phyloP scores from a whole-genome alignment of 2,113 vertebrate genomes.

The Tragelaphus strepsiceros region DNA sequence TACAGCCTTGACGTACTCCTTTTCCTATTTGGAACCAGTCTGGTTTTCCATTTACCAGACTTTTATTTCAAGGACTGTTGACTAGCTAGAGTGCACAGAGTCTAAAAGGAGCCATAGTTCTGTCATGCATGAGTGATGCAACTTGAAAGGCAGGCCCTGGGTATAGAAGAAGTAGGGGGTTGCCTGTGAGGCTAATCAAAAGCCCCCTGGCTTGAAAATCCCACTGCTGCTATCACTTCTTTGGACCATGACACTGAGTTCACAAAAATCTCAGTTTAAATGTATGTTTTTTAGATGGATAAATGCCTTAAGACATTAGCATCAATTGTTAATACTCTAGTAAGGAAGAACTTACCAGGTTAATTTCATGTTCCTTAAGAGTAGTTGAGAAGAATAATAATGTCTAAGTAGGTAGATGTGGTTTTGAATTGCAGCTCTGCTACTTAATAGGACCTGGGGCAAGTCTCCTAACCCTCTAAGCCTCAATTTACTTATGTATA shows the following conservation, averaged over 20 bases:
- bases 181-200: constrained; percentile 45
- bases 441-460: background rate
- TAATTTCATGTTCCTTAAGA: background rate
- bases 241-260: background rate
- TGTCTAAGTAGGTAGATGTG: background rate
- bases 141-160: constrained; percentile 47
- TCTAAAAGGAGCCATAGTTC: constrained; percentile 42
- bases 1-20: too few relatives aligned
- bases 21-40: too few relatives aligned
- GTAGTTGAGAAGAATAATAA: background rate
- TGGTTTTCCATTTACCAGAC: constrained; percentile 13
- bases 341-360: background rate
- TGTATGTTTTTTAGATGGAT: background rate
- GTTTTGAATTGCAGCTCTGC: background rate
- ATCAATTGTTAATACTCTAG: background rate
- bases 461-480: background rate
- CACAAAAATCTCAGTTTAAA: constrained; percentile 35
- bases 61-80: constrained; percentile 66
- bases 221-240: constrained; percentile 22
- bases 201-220: constrained; percentile 24
- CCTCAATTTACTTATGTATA: background rate
- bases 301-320: background rate
- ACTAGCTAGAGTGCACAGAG: constrained; percentile 43
- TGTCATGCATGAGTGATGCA: constrained; percentile 47
- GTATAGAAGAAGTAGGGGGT: background rate